Evolutionary conservation across 2,797 vertebrate genomes (phyloP), one percentile per base, ranked within the genome.

Genomic region (Phoeniculus purpureus): DNA sequence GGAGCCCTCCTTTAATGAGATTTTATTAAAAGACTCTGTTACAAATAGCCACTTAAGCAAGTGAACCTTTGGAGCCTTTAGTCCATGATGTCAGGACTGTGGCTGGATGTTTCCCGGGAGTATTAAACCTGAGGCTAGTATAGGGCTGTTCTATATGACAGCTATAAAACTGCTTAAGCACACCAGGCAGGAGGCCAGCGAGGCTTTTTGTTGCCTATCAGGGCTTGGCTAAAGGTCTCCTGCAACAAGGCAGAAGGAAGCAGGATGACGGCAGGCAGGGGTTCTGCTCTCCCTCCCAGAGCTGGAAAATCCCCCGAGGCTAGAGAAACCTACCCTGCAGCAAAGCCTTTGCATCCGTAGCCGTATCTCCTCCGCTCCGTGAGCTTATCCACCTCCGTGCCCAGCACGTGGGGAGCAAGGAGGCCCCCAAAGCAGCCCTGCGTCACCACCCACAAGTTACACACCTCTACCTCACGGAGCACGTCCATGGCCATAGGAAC

Each of bases 1-100:
- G 80, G 81, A 95, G 76, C 79, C 87, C 76, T 76, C 76, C 75
- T 92, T 87, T 92, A 96, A 95, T 88, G 92, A 94, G 89, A 54
- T 88, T 90, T 95, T 94, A 95, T 96, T 96, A 96, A 92, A 96
- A 95, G 94, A 68, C 85, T 93, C 85, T 82, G 8, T 94, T 94
- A 94, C 90, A 94, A 95, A 94, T 89, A 94, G 90, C 93, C 95
- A 95, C 91, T 93, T 94, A 94, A 94, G 87, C 77, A 86, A 94
- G 92, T 51, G 82, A 94, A 90, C 87, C 89, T 90, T 94, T 87
- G 91, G 92, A 95, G 92, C 76, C 86, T 92, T 92, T 74, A 87
- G 87, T 75, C 89, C 94, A 40, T 94, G 92, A 94, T 95, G 92
- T 95, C 86, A 95, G 94, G 73, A 20, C 85, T 81, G 85, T 59